Evolutionary conservation across 2,888 invertebrate species (phyloP).

Genomic region (Rotaria sp.): DNA sequence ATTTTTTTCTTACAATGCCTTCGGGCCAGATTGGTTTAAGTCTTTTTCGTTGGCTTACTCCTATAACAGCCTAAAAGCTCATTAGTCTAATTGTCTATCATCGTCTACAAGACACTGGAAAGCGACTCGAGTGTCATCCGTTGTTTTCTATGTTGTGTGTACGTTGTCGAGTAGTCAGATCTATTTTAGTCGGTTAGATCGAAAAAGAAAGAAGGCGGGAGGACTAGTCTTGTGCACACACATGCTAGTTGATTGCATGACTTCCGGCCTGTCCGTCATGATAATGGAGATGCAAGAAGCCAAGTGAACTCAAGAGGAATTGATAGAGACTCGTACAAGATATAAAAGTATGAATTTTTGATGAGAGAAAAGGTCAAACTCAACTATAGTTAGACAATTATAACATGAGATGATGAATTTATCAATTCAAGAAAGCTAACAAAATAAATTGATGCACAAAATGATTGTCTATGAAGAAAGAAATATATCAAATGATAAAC

Average conservation of each 20-base stretch:
- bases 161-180: neutral
- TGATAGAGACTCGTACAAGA: neutral
- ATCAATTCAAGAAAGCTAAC: neutral
- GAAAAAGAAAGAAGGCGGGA: neutral
- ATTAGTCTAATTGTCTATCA: neutral
- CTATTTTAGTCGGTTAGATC: neutral
- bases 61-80: neutral
- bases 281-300: neutral
- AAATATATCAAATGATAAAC: too few relatives aligned
- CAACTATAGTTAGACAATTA: neutral
- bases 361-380: neutral
- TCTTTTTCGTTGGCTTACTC: neutral
- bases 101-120: neutral
- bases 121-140: neutral
- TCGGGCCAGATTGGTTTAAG: neutral
- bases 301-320: slow-evolving; percentile 13
- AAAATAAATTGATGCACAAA: neutral
- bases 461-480: neutral
- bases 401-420: neutral
- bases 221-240: neutral
- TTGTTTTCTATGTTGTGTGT: neutral
- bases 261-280: neutral
- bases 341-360: neutral
- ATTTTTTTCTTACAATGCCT: neutral
- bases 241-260: neutral